A percentile compares a stretch with the other conserved stretches of the same genome.
Conservation (phyloP, 2,113 vertebrate species). For the Verasper variegatus region DNA sequence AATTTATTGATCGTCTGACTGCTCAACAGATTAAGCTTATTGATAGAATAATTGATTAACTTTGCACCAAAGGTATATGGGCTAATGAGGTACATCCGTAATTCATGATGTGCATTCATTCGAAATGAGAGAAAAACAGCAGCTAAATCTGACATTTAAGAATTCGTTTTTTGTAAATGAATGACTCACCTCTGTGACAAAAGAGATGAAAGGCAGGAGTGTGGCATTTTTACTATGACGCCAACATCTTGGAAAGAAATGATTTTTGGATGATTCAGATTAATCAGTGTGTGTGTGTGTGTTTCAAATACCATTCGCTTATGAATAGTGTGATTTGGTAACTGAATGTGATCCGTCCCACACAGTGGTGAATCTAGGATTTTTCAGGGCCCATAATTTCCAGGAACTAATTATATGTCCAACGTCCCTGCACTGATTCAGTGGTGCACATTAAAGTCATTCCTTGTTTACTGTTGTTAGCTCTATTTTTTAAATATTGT, state of each 20-base stretch:
- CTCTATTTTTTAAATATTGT: no score
- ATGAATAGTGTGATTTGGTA: no score
- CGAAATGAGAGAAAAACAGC: constrained; percentile 5
- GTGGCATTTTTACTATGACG: background rate
- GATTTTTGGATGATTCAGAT: background rate
- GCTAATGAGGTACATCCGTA: constrained; percentile 7
- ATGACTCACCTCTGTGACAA: background rate
- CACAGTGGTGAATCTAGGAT: no score
- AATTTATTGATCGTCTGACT: constrained; percentile 35
- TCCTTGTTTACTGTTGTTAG: no score
- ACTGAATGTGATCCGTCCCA: no score
- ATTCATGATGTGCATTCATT: background rate
- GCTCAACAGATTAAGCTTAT: constrained; percentile 41
- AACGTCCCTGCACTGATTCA: no score
- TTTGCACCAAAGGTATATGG: constrained; percentile 8
- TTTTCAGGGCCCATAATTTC: no score
- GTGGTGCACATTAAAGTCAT: no score
- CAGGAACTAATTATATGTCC: no score
- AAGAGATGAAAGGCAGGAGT: background rate
- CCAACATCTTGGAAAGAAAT: background rate
- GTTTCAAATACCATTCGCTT: no score
- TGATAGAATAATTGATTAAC: constrained; percentile 34
- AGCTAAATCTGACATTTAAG: background rate
- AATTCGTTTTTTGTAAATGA: background rate
- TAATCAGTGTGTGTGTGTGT: background rate